phyloP scores from a whole-genome alignment of 2,888 invertebrate genomes.

The Conchocele bisecta region DNA sequence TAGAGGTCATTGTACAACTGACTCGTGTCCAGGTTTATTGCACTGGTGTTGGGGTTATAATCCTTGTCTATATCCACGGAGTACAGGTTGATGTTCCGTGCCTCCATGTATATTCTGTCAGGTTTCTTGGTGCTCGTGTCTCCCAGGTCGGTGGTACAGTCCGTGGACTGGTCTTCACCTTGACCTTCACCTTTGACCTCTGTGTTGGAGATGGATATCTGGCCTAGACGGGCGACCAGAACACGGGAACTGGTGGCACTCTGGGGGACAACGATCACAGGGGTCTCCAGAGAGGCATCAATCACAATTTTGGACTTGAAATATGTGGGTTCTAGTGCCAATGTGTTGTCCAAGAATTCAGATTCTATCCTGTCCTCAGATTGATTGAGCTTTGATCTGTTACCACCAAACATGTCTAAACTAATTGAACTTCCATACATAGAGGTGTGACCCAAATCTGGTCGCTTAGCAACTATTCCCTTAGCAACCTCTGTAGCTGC shows the following conservation, averaged over 20 bases:
- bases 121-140: constrained; percentile 4
- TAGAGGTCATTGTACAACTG: constrained; percentile 31
- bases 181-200: constrained; percentile 27
- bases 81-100: constrained; percentile 94
- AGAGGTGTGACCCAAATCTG: constrained; percentile 44
- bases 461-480: constrained; percentile 85
- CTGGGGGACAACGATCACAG: constrained; percentile 94
- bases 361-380: constrained; percentile 40
- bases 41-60: constrained; percentile 13
- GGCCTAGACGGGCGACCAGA: constrained; percentile 95
- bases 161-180: constrained; percentile 5
- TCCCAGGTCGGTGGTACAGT: constrained; percentile 63
- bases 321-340: constrained; percentile 1
- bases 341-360: constrained; percentile 42
- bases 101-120: constrained; percentile 57
- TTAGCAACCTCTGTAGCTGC: constrained; percentile 97
- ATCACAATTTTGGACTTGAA: constrained; percentile 45
- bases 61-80: constrained; percentile 87
- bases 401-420: constrained; percentile 38
- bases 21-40: constrained; percentile 16
- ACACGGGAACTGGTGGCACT: constrained; percentile 91
- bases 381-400: constrained; percentile 30
- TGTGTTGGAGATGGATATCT: constrained; percentile 86
- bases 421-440: constrained; percentile 55
- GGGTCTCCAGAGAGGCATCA: constrained; percentile 91